phyloP scores from a whole-genome alignment of 1,140 invertebrate species.

The Himalopsyche phryganea region DNA sequence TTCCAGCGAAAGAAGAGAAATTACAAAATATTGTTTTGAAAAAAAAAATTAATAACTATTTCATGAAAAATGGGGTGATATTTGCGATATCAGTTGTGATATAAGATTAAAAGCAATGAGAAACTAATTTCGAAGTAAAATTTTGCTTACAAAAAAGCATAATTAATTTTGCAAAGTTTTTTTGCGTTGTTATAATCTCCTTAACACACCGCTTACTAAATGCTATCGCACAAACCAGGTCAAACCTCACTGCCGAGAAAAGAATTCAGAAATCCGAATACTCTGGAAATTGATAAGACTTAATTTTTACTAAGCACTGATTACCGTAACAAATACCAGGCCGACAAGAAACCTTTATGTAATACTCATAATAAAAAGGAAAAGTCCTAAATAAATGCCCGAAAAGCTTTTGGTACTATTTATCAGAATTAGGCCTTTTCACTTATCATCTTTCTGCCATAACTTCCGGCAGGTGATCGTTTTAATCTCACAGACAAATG shows the following conservation, averaged over 20 bases:
- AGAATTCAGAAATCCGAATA: slow-evolving; percentile 6
- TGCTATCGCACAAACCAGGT: too few species aligned
- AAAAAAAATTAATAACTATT: too few species aligned
- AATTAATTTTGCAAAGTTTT: too few species aligned
- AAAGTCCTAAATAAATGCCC: slow-evolving; percentile 13
- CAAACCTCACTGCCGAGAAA: background rate
- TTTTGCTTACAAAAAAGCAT: too few species aligned
- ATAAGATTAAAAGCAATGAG: too few species aligned
- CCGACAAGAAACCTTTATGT: slow-evolving; percentile 4
- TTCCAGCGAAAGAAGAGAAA: too few species aligned
- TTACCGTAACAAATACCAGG: slow-evolving; percentile 4
- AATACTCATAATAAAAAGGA: background rate
- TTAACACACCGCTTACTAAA: too few species aligned
- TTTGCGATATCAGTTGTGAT: too few species aligned
- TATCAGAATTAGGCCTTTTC: slow-evolving; percentile 24
- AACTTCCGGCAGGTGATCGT: slow-evolving; percentile 7
- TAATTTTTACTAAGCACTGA: slow-evolving; percentile 7
- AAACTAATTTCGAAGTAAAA: too few species aligned
- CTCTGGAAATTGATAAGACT: slow-evolving; percentile 5
- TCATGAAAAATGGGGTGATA: too few species aligned
- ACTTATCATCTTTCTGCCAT: slow-evolving; percentile 14
- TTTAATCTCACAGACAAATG: slow-evolving; percentile 10
- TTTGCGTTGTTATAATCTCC: too few species aligned
- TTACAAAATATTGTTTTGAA: too few species aligned
- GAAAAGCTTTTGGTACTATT: slow-evolving; percentile 13